Base-by-base conservation (phyloP, 2,113 vertebrate species). In the Boulengeromyrus knoepffleri region DNA sequence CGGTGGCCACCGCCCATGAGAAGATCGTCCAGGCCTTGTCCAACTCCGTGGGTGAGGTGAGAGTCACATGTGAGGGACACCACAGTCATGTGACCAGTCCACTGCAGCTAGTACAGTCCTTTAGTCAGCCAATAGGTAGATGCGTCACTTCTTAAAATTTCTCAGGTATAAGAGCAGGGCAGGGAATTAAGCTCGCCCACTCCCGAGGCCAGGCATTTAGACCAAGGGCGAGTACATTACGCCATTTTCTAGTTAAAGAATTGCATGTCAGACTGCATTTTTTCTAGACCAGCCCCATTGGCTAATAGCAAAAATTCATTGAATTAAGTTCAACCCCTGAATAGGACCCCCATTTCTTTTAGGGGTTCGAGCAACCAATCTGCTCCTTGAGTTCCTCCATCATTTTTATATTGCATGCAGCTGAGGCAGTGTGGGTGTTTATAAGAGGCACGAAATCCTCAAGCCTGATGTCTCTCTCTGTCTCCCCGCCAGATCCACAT, bases 21-120 rank as follows among this genome's bases (percentile, higher is more conserved):
- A 99, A 99, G 96, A 99, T 99, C 5, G 99, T 99, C 49, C 99
- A 99, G 90, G 99, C 99, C 4, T 89, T 99, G 93, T 99, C 99
- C 0, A 99, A 99, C 93, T 99, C 99, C 0, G 98, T 99, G 21
- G 98, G 99, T 90, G 99, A 99, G 98, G 99, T 99, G 90, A 97
- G 83, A 24, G 36, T 42, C 45, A 45, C 80, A 17, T 77, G 31
- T 17, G 31, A 77, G 31, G 10, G n/a, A 17, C 31, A 77, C 31
- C 5, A 5, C 31, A 77, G 70, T 77, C 70, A 77, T 15, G 36
- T 80, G 31, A 70, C 62, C 62, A 27, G 31, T 4, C 36, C 70
- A 42, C 36, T 42, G 31, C 12, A 80, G 74, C 0, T 5, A 15
- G 62, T 70, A 27, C 5, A 85, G 19, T 47, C 24, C 31, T 47